phyloP scores from a whole-genome alignment of 2,888 invertebrate genomes.

The Sycophila texana region DNA sequence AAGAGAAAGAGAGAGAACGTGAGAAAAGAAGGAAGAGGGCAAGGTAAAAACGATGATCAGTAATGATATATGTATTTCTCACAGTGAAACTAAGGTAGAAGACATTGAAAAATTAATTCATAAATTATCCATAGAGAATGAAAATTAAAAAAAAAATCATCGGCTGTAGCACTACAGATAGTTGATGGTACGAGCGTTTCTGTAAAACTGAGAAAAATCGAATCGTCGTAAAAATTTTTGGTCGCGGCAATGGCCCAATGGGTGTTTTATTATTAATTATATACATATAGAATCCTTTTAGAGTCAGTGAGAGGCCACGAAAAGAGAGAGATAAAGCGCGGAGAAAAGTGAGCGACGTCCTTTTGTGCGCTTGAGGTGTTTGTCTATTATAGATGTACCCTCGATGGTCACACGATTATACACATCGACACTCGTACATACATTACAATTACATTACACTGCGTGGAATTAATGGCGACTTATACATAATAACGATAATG shows the following conservation, averaged over 20 bases:
- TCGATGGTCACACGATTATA: slow-evolving; percentile 34
- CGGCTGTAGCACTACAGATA: slow-evolving; percentile 33
- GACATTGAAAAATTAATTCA: slow-evolving; percentile 44
- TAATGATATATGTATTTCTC: slow-evolving; percentile 26
- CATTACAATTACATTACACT: slow-evolving; percentile 26
- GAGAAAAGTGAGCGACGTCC: slow-evolving; percentile 27
- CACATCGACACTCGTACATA: neutral
- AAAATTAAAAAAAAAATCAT: slow-evolving; percentile 13
- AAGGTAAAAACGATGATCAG: slow-evolving; percentile 8
- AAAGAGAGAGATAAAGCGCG: slow-evolving; percentile 4
- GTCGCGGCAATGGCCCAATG: slow-evolving; percentile 12
- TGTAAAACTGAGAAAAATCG: slow-evolving; percentile 43
- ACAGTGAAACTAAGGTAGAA: slow-evolving; percentile 19
- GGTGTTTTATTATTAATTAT: slow-evolving; percentile 41
- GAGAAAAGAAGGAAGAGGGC: slow-evolving; percentile 2
- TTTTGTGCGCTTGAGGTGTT: slow-evolving; percentile 27
- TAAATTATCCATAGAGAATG: slow-evolving; percentile 25
- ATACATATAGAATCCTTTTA: slow-evolving; percentile 42
- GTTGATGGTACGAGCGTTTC: slow-evolving; percentile 28
- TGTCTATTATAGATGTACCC: slow-evolving; percentile 40
- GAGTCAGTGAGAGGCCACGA: slow-evolving; percentile 5
- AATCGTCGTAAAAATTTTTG: slow-evolving; percentile 33
- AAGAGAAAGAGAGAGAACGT: slow-evolving; percentile 15
- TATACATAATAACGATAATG: slow-evolving; percentile 63
- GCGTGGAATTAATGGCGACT: slow-evolving; percentile 54